Base-by-base conservation (phyloP, 2,113 vertebrate genomes). In the Phalacrocorax aristotelis region DNA sequence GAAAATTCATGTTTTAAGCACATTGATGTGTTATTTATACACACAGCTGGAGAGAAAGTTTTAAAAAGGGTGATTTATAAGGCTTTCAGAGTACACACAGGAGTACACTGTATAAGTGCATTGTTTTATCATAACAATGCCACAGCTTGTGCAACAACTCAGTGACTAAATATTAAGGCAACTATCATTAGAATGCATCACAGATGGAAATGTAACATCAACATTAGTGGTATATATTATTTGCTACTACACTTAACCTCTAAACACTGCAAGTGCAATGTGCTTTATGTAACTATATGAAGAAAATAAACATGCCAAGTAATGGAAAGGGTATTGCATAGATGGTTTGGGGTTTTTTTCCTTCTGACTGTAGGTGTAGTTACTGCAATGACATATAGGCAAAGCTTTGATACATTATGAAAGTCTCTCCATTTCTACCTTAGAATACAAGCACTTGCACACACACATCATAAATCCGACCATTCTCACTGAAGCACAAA, bases 271-370 rank as follows among this genome's bases (percentile, higher is more conserved):
- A 18, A 54, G 19, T 15, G 18, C 34, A 44, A 26, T 0, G 71
- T 25, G 40, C 9, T 92, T 32, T 12, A 1, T 2, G 3, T 2
- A 75, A 69, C 51, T 23, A 38, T 1, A 8, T 0, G 12, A 60
- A 58, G 49, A 42, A 51, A 76, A 71, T 23, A 36, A 80, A 52
- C 2, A 21, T 18, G 11, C 34, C 25, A 32, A 52, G 25, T 26
- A 38, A 51, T 5, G 34, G 46, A 12, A 76, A 68, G 7, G 9
- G 21, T 5, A 42, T 7, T 55, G 44, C 66, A 8, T 1, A 16
- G 65, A 12, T 3, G 30, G 16, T 12, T 9, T 40, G 2, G 29
- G 6, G 4, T 38, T 44, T 64, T 44, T 5, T 54, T 15, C 22
- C 38, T 57, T 8, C 21, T 22, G 11, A 3, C 5, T 38, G 21